These are phyloP conservation scores for Drosophila paucipuncta DNA, from an alignment of 2,888 invertebrate species.

Conservation along the genomic window DNA sequence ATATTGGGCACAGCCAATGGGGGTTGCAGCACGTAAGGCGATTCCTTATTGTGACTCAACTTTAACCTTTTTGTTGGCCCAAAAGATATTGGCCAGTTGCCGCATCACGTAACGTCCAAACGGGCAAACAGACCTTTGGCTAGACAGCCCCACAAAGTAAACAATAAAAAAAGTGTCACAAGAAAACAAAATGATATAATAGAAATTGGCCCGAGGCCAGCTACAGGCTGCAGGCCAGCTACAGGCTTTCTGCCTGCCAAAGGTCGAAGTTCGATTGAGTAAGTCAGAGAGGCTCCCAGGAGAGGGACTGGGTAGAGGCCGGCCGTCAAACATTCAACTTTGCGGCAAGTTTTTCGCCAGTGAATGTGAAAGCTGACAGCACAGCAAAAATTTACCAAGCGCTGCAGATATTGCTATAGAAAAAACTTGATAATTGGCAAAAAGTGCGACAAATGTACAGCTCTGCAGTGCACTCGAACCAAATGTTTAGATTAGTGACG, in stretches of 20 bases:
- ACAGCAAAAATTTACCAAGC: slow-evolving; percentile 22
- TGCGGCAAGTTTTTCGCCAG: slow-evolving; percentile 35
- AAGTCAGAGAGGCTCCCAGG: slow-evolving; percentile 28
- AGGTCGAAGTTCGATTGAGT: slow-evolving; percentile 70
- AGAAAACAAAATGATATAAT: slow-evolving; percentile 22
- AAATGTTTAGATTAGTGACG: slow-evolving; percentile 5
- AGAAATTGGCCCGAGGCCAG: slow-evolving; percentile 36
- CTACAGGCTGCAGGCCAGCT: not conserved
- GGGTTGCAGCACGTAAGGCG: slow-evolving; percentile 12
- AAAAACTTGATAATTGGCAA: slow-evolving; percentile 53
- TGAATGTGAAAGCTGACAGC: slow-evolving; percentile 46
- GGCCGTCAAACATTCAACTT: slow-evolving; percentile 30
- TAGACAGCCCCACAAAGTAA: slow-evolving; percentile 27
- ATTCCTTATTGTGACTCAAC: slow-evolving; percentile 6
- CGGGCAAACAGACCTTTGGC: slow-evolving; percentile 43
- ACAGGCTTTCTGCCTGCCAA: slow-evolving; percentile 40
- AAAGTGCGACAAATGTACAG: slow-evolving; percentile 51
- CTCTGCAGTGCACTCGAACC: slow-evolving; percentile 33
- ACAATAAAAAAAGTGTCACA: slow-evolving; percentile 35
- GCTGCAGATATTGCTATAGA: not conserved
- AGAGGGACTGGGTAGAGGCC: not conserved
- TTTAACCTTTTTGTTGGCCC: slow-evolving; percentile 34
- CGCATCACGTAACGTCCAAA: slow-evolving; percentile 62
- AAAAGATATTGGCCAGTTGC: slow-evolving; percentile 48
- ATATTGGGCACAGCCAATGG: slow-evolving; percentile 10